Evolutionary conservation across 2,888 invertebrate species (phyloP).

Genomic region (Tetrapedia diversipes): DNA sequence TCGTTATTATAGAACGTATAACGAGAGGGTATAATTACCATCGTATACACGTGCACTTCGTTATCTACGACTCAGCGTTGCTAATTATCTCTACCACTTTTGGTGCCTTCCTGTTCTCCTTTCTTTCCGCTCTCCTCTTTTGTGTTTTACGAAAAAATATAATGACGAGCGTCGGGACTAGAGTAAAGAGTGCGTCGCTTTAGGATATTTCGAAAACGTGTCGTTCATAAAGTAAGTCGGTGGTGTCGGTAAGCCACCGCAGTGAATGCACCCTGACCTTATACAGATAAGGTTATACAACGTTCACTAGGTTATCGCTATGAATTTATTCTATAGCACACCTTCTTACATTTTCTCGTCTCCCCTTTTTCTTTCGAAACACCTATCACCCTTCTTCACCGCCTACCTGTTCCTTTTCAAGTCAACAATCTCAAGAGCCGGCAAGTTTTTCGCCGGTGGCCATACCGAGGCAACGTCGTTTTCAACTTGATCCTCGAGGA

Average conservation of each 20-base stretch:
- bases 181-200: background rate
- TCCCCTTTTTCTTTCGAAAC: background rate
- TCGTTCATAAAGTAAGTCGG: no score
- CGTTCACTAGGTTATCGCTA: background rate
- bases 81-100: constrained; percentile 55
- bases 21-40: constrained; percentile 57
- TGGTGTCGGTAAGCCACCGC: no score
- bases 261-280: no score
- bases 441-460: background rate
- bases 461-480: constrained; percentile 12
- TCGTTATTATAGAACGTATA: constrained; percentile 53
- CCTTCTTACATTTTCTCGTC: background rate
- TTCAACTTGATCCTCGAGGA: background rate
- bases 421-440: background rate
- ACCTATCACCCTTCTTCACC: background rate
- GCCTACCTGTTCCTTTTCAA: background rate
- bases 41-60: constrained; percentile 44
- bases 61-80: constrained; percentile 52
- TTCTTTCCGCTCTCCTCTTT: background rate
- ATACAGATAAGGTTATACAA: no score
- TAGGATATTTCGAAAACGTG: no score
- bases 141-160: background rate
- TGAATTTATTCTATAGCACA: background rate
- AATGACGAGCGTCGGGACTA: background rate
- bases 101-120: background rate